Percentiles rank a stretch among this genome's conserved stretches.
Evolutionary conservation across 2,888 invertebrate species (phyloP).

Genomic region (Prostheceraeus crozeri): DNA sequence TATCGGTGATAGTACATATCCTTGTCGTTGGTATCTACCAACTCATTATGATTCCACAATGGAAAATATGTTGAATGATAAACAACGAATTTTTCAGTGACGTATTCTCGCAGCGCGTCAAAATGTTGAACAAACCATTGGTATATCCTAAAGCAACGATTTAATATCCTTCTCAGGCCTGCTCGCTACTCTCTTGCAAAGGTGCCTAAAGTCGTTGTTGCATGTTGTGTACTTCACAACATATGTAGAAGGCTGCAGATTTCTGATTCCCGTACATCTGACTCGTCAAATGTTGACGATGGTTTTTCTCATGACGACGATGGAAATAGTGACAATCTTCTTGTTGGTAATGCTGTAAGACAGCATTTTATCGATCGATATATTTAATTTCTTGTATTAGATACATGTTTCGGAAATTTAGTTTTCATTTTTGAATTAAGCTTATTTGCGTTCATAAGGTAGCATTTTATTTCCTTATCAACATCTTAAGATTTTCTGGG

Average conservation of each 20-base stretch:
- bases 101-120: not conserved
- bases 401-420: too few relatives aligned
- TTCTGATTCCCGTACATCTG: too few relatives aligned
- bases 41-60: not conserved
- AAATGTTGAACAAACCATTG: constrained; percentile 18
- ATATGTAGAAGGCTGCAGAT: constrained; percentile 6
- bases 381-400: too few relatives aligned
- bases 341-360: too few relatives aligned
- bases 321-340: too few relatives aligned
- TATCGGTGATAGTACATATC: constrained; percentile 13
- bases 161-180: constrained; percentile 14
- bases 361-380: too few relatives aligned
- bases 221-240: constrained; percentile 25
- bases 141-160: constrained; percentile 21
- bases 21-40: constrained; percentile 14
- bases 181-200: constrained; percentile 18
- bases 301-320: too few relatives aligned
- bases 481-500: too few relatives aligned
- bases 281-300: constrained; percentile 21
- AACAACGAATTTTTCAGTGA: constrained; percentile 4
- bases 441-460: too few relatives aligned
- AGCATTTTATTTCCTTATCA: too few relatives aligned
- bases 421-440: too few relatives aligned
- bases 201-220: constrained; percentile 14
- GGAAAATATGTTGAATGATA: not conserved